Evolutionary conservation across 2,797 vertebrate genomes (phyloP), one percentile per base, ranked within the genome.

Genomic region (Malurus splendens): DNA sequence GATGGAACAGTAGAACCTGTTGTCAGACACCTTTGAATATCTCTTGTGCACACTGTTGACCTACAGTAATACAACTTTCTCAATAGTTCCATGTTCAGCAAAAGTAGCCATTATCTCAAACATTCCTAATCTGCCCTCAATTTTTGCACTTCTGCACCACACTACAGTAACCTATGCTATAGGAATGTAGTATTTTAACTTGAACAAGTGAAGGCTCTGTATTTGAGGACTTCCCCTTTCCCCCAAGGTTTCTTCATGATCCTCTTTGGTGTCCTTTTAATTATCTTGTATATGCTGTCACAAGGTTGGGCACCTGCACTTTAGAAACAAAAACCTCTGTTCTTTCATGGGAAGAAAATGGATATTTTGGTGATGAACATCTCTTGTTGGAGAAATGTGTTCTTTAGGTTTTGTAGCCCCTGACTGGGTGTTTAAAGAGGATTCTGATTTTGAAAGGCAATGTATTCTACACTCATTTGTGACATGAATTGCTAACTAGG

Each of bases 241-340:
- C 54, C 18, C 14, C 0, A 4, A 28, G 33, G 36, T 52, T 64
- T 73, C n/a, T 42, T 32, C 9, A 2, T 70, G 28, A 23, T 76
- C 12, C 22, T 87, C 1, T 25, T 66, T 2, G 2, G 24, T 50
- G 24, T 32, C 22, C 30, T 64, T 62, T 77, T 59, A 41, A 15
- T 74, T 12, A 11, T 19, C 56, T 56, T 61, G 18, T 80, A 66
- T 32, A 27, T 89, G 25, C 55, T 57, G 39, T n/a, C 61, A 54
- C 20, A 57, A 48, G 30, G 19, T 14, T 68, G 27, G 39, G 5
- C 18, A 44, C 22, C 18, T 41, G 10, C 0, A 0, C 18, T 59
- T 61, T 17, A n/a, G 33, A 67, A 85, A 59, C 57, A 64, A 52
- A 59, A 42, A 50, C 5, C 4, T 27, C 5, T n/a, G 12, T 3